Evolutionary conservation across 1,140 invertebrate genomes (phyloP).

Genomic region (Lasioglossum albipes): DNA sequence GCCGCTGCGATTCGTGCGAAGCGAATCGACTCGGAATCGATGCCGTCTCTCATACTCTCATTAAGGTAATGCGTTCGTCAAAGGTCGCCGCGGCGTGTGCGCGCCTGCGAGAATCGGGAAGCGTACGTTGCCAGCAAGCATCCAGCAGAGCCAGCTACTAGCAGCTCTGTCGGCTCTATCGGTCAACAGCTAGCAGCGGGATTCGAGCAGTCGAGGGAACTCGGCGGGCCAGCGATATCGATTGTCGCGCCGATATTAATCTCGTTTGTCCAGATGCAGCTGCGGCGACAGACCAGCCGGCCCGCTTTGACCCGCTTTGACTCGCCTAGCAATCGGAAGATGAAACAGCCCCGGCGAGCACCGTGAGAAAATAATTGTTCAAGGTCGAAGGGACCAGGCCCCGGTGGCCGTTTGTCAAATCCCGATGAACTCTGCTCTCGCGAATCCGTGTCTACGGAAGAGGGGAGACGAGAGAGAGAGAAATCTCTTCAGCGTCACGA

Average conservation of each 20-base stretch:
- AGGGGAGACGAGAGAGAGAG: no score
- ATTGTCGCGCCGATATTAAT: constrained; percentile 58
- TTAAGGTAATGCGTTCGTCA: constrained; percentile 42
- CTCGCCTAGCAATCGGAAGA: no score
- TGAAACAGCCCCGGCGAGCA: not conserved
- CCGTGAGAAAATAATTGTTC: constrained; percentile 51
- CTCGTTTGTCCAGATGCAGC: constrained; percentile 1
- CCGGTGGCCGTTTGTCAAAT: constrained; percentile 25
- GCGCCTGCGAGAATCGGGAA: not conserved
- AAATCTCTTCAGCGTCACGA: not conserved
- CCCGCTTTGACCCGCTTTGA: not conserved
- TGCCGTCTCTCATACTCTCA: constrained; percentile 31
- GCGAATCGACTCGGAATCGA: constrained; percentile 37
- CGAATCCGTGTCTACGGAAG: no score
- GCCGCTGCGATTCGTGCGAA: not conserved
- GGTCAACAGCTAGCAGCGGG: constrained; percentile 14
- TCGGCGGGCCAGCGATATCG: constrained; percentile 32
- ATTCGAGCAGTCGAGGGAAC: not conserved
- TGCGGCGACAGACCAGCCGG: constrained; percentile 21
- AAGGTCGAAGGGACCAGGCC: constrained; percentile 29
- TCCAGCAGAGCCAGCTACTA: no score
- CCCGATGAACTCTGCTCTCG: not conserved
- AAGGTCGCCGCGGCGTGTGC: constrained; percentile 19
- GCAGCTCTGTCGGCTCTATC: not conserved
- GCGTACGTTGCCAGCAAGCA: no score